A percentile compares a stretch with the other conserved stretches of the same genome.
Evolutionary conservation across 2,888 invertebrate genomes (phyloP).

Genomic region (Keiferia lycopersicella): DNA sequence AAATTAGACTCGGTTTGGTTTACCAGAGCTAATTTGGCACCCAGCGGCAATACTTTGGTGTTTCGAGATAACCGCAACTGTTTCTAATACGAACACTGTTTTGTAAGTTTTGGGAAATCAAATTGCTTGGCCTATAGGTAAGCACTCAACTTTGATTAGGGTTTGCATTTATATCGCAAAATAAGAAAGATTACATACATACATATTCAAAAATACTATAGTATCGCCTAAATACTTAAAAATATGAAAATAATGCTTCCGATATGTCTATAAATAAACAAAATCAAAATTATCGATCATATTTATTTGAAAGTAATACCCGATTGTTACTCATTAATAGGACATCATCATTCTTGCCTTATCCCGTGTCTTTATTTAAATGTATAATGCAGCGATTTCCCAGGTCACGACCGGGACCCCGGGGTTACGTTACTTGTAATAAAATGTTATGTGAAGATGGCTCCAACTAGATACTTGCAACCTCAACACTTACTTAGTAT

Average conservation of each 20-base stretch:
- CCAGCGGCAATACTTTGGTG: constrained; percentile 34
- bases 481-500: constrained; percentile 15
- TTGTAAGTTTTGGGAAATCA: constrained; percentile 39
- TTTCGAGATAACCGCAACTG: constrained; percentile 46
- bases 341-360: no score
- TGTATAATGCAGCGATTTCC: constrained; percentile 1
- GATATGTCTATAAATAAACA: no score
- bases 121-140: no score
- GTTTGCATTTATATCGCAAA: no score
- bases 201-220: no score
- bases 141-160: no score
- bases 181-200: no score
- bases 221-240: no score
- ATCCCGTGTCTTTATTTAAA: background rate
- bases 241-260: no score
- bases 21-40: constrained; percentile 37
- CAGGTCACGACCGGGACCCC: constrained; percentile 8
- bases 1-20: constrained; percentile 25
- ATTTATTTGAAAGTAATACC: background rate
- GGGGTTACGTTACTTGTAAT: constrained; percentile 17
- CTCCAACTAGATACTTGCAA: constrained; percentile 6
- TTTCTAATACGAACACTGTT: constrained; percentile 50
- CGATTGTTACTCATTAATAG: background rate
- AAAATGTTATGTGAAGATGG: constrained; percentile 11
- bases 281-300: no score